Percentiles rank a stretch among this genome's conserved stretches.
Evolutionary conservation across 2,797 vertebrate species (phyloP).

Genomic region (Triplophysa yarkandensis): DNA sequence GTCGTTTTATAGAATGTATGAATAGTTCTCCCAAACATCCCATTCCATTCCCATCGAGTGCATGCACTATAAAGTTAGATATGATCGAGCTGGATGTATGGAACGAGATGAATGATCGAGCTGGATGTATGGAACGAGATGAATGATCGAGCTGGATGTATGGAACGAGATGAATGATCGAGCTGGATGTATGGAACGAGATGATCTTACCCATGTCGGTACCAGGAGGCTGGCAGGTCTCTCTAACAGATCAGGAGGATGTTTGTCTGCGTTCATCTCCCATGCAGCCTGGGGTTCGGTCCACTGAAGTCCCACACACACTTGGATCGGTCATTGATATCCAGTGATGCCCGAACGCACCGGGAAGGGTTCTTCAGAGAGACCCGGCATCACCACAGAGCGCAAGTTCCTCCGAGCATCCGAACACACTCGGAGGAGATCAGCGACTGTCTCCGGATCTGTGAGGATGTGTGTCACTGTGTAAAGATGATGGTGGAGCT

Average conservation of each 20-base stretch:
- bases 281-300: slow-evolving; percentile 75
- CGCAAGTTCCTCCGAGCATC: slow-evolving; percentile 42
- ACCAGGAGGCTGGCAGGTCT: slow-evolving; percentile 82
- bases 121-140: too few species aligned
- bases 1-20: too few species aligned
- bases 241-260: slow-evolving; percentile 78
- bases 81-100: too few species aligned
- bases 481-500: slow-evolving; percentile 9
- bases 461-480: neutral
- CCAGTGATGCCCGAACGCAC: slow-evolving; percentile 51
- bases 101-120: too few species aligned
- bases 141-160: too few species aligned
- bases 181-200: too few species aligned
- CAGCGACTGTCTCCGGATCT: slow-evolving; percentile 6
- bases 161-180: too few species aligned
- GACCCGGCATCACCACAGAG: slow-evolving; percentile 12
- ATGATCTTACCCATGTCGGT: slow-evolving; percentile 83
- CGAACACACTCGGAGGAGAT: slow-evolving; percentile 6
- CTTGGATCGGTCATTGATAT: slow-evolving; percentile 71
- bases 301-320: slow-evolving; percentile 70
- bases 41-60: neutral
- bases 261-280: slow-evolving; percentile 87
- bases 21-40: neutral
- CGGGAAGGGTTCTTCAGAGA: slow-evolving; percentile 36
- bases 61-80: slow-evolving; percentile 8